Evolutionary conservation across 1,140 invertebrate species (phyloP), one percentile per base, ranked within the genome.

Genomic region (Lepidurus apus): DNA sequence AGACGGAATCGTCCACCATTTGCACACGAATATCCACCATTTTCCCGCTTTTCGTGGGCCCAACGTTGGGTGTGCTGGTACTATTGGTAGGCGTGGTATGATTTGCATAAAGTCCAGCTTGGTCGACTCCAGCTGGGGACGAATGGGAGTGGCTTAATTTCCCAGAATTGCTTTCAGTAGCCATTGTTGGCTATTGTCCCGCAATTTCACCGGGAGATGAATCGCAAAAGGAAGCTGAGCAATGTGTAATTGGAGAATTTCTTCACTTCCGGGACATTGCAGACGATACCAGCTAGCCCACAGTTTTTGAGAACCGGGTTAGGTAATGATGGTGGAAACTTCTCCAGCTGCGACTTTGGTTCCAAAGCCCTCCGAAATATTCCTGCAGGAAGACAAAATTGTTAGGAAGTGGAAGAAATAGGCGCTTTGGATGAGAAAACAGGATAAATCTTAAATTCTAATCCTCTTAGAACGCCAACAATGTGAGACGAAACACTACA

Each of bases 1-100:
- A 95, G 83, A 94, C 88, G 42, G 91, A 90, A 85, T 95, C 93
- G 83, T 95, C 93, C 78, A 95, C 87, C 93, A 95, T 95, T 85
- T 93, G 93, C 65, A 95, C 91, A 81, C 93, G 87, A 74, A 95
- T 91, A 17, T 92, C 93, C 73, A 95, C 87, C 91, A 95, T 94
- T 86, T 95, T 95, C 81, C 93, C 93, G 81, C 91, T 91, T 83
- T 74, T 75, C 42, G 43, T 75, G 26, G 74, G n/a, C 43, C 47
- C 47, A 43, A 42, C 42, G 53, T 65, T 21, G 53, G 53, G 21
- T 65, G 53, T 34, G 53, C 53, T 65, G 53, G 53, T 65, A 65
- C 53, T 65, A 21, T 21, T 21, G 13, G 21, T 65, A 17, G 53
- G 53, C 73, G 92, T 91, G 81, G 90, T 91, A 77, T 90, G 86